A percentile compares a stretch with the other conserved stretches of the same genome.
Evolutionary conservation across 1,140 invertebrate species (phyloP).

Genomic region (Drosophila funebris): DNA sequence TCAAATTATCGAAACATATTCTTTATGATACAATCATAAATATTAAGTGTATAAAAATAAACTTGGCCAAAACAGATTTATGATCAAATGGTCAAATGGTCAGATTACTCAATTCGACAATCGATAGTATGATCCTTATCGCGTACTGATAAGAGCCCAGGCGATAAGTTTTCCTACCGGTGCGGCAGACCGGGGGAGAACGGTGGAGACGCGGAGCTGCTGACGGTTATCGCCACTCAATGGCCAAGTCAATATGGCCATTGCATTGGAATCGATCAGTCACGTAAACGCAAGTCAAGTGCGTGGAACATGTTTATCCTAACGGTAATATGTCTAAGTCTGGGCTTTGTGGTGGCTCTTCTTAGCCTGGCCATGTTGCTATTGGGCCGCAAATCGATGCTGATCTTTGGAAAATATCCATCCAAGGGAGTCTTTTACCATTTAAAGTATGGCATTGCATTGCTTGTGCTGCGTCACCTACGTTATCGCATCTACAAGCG

Average conservation of each 20-base stretch:
- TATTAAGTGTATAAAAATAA: background rate
- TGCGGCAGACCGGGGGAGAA: background rate
- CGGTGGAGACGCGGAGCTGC: background rate
- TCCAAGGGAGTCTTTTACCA: constrained; percentile 70
- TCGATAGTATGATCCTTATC: background rate
- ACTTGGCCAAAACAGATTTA: constrained; percentile 12
- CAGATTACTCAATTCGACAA: constrained; percentile 16
- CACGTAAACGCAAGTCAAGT: constrained; percentile 22
- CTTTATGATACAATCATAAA: background rate
- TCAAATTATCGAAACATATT: no score
- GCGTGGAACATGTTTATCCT: constrained; percentile 38
- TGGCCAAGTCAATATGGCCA: constrained; percentile 2
- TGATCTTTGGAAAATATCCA: constrained; percentile 78
- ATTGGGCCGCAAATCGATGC: constrained; percentile 55
- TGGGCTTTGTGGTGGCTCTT: constrained; percentile 38
- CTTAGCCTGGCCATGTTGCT: constrained; percentile 40
- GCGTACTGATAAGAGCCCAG: background rate
- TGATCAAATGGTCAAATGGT: background rate
- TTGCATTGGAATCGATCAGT: constrained; percentile 20
- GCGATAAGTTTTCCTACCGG: background rate
- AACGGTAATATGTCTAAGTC: constrained; percentile 23
- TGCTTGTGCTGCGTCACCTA: constrained; percentile 61
- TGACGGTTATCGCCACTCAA: background rate
- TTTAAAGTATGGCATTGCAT: constrained; percentile 63
- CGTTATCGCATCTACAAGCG: constrained; percentile 64